Base-by-base conservation (phyloP, 2,888 invertebrate species). In the Aquatica leii region DNA sequence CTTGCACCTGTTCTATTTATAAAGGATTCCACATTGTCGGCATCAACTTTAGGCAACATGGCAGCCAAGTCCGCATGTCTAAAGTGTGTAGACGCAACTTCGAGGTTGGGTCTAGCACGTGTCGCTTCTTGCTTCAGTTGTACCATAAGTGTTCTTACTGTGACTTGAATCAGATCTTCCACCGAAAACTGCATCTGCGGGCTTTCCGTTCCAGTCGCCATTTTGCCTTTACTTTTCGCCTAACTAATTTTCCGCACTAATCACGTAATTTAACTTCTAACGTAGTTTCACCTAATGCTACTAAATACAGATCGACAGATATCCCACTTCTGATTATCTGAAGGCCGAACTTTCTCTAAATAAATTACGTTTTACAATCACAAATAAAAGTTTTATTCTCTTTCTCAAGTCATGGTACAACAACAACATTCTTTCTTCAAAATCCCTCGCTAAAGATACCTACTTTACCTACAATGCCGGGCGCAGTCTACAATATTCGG, bases 41-140 rank as follows among this genome's bases (percentile, higher is more conserved):
- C 46, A 17, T 46, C 46, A 11, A 46, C 46, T 46, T 46, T 17
- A 4, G 46, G 46, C 14, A 46, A 46, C 46, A 46, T 46, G 46
- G 46, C 14, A 4, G 46, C 46, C 20, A 46, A 18, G 17, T 46
- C 46, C 9, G 46, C 14, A 18, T 18, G 46, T 8, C 46, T 46
- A 37, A n/a, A 37, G 37, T 5, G 37, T 37, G 37, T 9, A 37
- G 3, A 11, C 6, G 20, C 9, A 46, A 15, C 46, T 46, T 46
- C 14, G 17, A 46, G 17, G 46, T 46, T 46, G 17, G 46, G 15
- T 46, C 17, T 18, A 18, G 17, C 46, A 8, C 46, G 14, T 46
- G 46, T 2, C 11, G 14, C 46, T 12, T 37, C 11, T 15, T 46
- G 17, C 17, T 46, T 17, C 12, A 15, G 46, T 18, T 46, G 8